Base-by-base conservation (phyloP, 2,888 invertebrate genomes). In the Creontiades dilutus region DNA sequence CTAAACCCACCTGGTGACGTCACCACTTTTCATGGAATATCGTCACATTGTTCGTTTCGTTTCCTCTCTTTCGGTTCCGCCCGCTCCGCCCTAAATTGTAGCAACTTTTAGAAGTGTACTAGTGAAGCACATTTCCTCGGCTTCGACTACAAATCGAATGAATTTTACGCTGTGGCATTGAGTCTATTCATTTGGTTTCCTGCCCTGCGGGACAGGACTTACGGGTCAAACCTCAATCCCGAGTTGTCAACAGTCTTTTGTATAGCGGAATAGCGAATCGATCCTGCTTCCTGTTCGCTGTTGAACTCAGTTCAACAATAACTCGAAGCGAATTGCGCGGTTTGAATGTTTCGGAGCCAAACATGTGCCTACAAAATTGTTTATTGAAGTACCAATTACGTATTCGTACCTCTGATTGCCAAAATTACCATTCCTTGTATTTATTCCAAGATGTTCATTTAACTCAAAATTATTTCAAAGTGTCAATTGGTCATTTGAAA, bases 181-280 rank as follows among this genome's bases (percentile, higher is more conserved):
- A 46, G 28, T 5, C 19, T 27, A 52, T 82, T 82, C 48, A 11
- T 48, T 52, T 0, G 0, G 23, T 48, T 47, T 82, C 48, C 82
- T 82, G 47, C 23, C 82, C 27, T 82, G 47, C 52, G 13, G 5
- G n/a, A 4, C 23, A 82, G 52, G n/a, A 82, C 82, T 52, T 14
- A 19, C 47, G 48, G 19, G 52, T 23, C 19, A 82, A 47, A 19
- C 23, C 46, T 16, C 16, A 12, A 19, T 19, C 68, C 68, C 19
- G 19, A 2, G 52, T 52, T 82, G 82, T 82, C 82, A 82, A 48
- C 82, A 23, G 82, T 13, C 52, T 48, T 23, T 82, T 82, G 52
- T 68, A 19, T 12, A 52, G 2, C 48, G 19, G 5, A 19, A 82
- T 52, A 5, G 48, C 82, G 9, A 82, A 52, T 82, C 82, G 82